Base-by-base conservation (phyloP, 1,140 invertebrate species). In the Andrena cerasifolii region DNA sequence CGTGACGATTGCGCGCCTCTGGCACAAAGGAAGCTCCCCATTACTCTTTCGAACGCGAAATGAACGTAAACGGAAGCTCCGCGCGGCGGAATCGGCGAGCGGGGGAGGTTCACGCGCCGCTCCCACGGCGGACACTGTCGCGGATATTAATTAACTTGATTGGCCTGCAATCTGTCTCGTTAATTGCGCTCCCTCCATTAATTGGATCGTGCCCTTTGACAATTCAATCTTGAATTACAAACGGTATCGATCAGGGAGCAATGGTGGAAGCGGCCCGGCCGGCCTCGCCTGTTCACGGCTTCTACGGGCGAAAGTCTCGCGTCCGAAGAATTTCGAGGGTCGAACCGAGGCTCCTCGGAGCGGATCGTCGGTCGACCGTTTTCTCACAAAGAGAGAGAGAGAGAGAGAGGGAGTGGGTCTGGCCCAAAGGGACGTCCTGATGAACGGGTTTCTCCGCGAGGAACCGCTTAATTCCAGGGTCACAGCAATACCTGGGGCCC, bases 391-490 rank as follows among this genome's bases (percentile, higher is more conserved):
- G 33, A 66, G 36, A 40, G 47, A n/a, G 26, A 40, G 36, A 40
- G 36, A 10, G 36, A 3, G 36, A 40, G 10, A 40, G 36, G 36
- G n/a, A n/a, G n/a, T n/a, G n/a, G n/a, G n/a, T 28, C 70, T 10
- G 51, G 66, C 67, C 79, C 28, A 68, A 78, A 76, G 80, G 73
- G 58, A 80, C 73, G 74, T 40, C 26, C 71, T 80, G 86, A 88
- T 87, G 80, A 85, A 79, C 79, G 75, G 84, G 81, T 84, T 85
- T 82, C 80, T 66, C 74, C 86, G 81, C 79, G 81, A 88, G 83
- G 84, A 84, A 88, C 85, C 80, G 74, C 87, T 89, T 89, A 88
- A 89, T 88, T 88, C 72, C 73, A 76, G 86, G 85, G 76, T 82
- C 78, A 83, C 43, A 65, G 33, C 49, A 76, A 59, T 83, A 82